phyloP scores from a whole-genome alignment of 1,140 invertebrate genomes.

The Heliconius nattereri region DNA sequence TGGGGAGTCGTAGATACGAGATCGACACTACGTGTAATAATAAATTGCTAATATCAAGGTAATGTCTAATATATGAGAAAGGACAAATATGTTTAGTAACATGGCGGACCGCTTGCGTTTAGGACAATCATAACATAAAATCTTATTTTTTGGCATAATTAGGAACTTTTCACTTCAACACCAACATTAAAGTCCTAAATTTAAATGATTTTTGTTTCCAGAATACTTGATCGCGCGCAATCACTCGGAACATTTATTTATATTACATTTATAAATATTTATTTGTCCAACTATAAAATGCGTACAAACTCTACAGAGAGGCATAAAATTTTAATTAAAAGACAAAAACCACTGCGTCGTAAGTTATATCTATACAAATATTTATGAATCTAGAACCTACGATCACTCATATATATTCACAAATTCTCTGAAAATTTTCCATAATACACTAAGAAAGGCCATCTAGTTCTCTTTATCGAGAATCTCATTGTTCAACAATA shows the following conservation, averaged over 20 bases:
- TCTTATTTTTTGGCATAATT: conserved; percentile 31
- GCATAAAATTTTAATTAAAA: conserved; percentile 1
- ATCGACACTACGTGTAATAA: background rate
- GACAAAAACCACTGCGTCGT: background rate
- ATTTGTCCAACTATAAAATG: conserved; percentile 25
- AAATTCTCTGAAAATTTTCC: background rate
- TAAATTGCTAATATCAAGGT: background rate
- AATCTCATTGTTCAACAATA: background rate
- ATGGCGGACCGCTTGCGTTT: conserved; percentile 13
- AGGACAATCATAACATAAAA: conserved; percentile 22
- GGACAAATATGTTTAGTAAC: background rate
- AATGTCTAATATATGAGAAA: background rate
- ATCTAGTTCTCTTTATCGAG: background rate
- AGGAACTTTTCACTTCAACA: conserved; percentile 33
- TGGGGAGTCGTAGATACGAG: background rate
- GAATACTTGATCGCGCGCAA: background rate
- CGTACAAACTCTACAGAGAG: conserved; percentile 22
- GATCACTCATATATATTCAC: background rate
- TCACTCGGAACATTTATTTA: background rate
- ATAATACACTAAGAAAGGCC: conserved; percentile 6
- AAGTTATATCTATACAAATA: background rate
- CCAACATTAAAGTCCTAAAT: conserved; percentile 24
- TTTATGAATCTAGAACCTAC: conserved; percentile 2
- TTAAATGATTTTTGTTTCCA: background rate
- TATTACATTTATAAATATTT: conserved; percentile 4